Conservation (phyloP, 92 coral and sea anemone genomes). For the Epizoanthus rinbou region DNA sequence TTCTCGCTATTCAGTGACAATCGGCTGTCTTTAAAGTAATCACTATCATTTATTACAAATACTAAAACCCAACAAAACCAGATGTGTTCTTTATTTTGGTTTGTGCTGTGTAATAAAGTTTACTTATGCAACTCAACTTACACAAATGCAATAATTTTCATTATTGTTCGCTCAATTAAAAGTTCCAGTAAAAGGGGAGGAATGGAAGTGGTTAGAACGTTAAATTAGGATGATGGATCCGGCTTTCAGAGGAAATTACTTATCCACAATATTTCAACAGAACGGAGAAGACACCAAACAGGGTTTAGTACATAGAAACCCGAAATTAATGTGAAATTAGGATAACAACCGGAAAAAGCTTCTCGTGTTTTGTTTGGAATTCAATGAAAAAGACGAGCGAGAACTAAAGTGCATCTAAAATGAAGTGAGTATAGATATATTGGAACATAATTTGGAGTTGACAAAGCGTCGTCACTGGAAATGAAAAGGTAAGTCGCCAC, state of each 20-base stretch:
- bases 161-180: conserved; percentile 43
- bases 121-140: conserved; percentile 37
- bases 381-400: no score
- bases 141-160: conserved; percentile 35
- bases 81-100: conserved; percentile 15
- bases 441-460: no score
- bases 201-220: conserved; percentile 4
- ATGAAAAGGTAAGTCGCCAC: no score
- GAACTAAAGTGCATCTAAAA: no score
- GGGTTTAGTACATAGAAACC: neutral
- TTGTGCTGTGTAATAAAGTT: conserved; percentile 54
- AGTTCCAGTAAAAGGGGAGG: neutral
- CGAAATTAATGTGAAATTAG: neutral
- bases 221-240: conserved; percentile 2
- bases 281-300: neutral
- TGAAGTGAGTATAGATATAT: no score
- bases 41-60: neutral
- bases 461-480: no score
- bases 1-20: neutral
- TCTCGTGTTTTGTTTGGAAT: neutral
- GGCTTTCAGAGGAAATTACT: conserved; percentile 14
- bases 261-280: neutral
- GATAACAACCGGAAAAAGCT: neutral
- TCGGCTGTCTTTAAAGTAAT: no score
- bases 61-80: conserved; percentile 2